These are phyloP conservation scores for Dasyurus viverrinus DNA, from an alignment of 2,113 vertebrate genomes.

Conservation along the genomic window DNA sequence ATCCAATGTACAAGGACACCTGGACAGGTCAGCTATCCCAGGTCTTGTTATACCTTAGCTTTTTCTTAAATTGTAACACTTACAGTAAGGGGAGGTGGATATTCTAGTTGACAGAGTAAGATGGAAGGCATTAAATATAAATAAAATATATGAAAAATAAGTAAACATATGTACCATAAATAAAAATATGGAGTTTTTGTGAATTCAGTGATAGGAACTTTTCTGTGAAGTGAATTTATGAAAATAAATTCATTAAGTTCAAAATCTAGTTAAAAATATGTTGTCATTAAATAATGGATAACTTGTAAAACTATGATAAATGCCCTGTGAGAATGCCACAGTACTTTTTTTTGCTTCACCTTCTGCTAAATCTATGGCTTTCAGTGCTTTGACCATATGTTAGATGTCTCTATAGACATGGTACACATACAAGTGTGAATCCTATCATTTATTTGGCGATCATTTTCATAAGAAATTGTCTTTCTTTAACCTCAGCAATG, in stretches of 20 bases:
- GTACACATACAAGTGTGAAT: not conserved
- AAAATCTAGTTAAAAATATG: conserved; percentile 12
- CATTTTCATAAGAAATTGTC: not conserved
- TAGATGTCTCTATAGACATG: not conserved
- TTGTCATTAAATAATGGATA: not conserved
- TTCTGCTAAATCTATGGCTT: not conserved
- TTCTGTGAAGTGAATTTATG: not conserved
- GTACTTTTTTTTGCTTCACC: not conserved
- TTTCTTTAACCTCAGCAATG: not conserved
- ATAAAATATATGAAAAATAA: not conserved
- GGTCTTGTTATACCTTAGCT: not conserved
- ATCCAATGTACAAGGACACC: not conserved
- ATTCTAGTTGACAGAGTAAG: not conserved
- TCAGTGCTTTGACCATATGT: not conserved
- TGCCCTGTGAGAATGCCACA: not conserved
- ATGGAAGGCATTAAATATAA: not conserved
- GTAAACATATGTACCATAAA: not conserved
- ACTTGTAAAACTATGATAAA: not conserved
- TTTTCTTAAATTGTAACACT: not conserved
- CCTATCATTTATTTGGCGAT: not conserved
- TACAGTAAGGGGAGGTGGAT: not conserved
- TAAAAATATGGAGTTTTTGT: not conserved
- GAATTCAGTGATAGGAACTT: not conserved
- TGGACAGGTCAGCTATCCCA: not conserved
- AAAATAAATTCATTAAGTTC: not conserved